A percentile compares a stretch with the other conserved stretches of the same genome.
Conservation (phyloP, 2,797 vertebrate species). For the Octomys mimax region DNA sequence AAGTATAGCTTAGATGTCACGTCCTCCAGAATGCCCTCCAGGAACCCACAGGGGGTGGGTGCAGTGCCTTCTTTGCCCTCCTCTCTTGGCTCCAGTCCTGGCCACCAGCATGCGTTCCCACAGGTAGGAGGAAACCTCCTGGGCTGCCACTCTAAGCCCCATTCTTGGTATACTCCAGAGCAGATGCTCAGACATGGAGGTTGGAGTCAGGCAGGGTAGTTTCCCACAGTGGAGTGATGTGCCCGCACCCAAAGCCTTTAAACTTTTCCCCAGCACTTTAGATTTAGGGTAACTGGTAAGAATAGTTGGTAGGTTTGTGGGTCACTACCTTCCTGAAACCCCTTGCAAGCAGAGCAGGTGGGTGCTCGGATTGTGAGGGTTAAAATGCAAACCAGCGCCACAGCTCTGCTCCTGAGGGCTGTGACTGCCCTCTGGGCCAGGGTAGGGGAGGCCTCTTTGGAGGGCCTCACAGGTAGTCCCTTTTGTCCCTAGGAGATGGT, state of each 20-base stretch:
- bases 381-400: not conserved
- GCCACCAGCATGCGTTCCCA: not conserved
- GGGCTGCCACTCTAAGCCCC: not conserved
- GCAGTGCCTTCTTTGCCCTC: not conserved
- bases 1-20: not conserved
- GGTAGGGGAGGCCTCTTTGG: not conserved
- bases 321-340: not conserved
- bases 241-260: not conserved
- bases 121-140: not conserved
- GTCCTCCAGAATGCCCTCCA: conserved; percentile 63
- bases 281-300: not conserved
- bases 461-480: conserved; percentile 39
- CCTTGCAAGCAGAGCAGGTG: not conserved
- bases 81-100: not conserved
- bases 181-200: not conserved
- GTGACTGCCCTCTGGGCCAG: not conserved
- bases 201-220: not conserved
- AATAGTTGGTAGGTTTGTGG: not conserved
- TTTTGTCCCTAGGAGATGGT: conserved; percentile 91
- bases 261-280: not conserved
- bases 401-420: not conserved
- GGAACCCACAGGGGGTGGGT: not conserved
- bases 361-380: not conserved
- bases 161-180: not conserved
- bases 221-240: not conserved